Evolutionary conservation across 2,797 vertebrate species (phyloP).

Genomic region (Ptychobarbus kaznakovi): DNA sequence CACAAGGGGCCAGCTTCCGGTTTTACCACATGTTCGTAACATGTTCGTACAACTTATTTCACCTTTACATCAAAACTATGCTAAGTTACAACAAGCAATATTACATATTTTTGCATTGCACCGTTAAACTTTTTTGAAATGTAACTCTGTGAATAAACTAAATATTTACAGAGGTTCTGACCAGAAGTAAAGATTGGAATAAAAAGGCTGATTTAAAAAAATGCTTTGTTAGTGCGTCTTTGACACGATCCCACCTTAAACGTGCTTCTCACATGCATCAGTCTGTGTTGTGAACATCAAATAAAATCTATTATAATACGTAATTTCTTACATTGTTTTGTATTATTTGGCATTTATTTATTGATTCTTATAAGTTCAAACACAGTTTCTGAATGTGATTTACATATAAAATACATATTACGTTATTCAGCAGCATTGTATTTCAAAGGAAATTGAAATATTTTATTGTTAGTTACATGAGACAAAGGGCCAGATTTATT

Average conservation of each 20-base stretch:
- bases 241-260: too few species aligned
- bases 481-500: too few species aligned
- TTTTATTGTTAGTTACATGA: background rate
- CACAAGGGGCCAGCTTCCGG: background rate
- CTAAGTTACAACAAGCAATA: background rate
- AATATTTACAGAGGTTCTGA: background rate
- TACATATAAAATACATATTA: background rate
- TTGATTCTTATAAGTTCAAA: too few species aligned
- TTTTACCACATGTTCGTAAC: background rate
- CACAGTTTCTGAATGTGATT: background rate
- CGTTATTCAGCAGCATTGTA: background rate
- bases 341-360: too few species aligned
- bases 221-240: too few species aligned
- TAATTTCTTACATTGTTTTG: too few species aligned
- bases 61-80: too few species aligned
- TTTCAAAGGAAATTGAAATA: background rate
- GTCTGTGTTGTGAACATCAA: too few species aligned
- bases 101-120: rapidly evolving
- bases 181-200: too few species aligned
- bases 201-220: too few species aligned
- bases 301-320: too few species aligned
- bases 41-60: background rate
- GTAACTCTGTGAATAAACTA: background rate
- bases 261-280: too few species aligned
- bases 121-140: background rate